Evolutionary conservation across 37 sponge, comb jelly and placozoan genomes (phyloP).

Genomic region (Halichondria panicea): DNA sequence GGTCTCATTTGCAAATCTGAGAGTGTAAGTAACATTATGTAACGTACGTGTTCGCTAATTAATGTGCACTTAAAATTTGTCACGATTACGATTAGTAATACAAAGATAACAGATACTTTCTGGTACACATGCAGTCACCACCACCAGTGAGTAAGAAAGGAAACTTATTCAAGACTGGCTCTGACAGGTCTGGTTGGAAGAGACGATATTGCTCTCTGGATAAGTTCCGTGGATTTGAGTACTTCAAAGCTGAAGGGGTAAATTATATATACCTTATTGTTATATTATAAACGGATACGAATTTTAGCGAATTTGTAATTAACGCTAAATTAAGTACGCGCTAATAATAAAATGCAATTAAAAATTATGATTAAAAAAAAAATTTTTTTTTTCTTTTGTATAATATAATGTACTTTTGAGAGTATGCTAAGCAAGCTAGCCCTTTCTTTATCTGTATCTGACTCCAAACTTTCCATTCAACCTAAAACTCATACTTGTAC

Average conservation of each 20-base stretch:
- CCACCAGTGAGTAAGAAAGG: constrained; percentile 40
- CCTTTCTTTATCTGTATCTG: too few species aligned
- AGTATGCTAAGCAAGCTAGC: too few species aligned
- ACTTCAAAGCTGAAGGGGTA: constrained; percentile 77
- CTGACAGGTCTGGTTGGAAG: constrained; percentile 76
- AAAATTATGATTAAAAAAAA: too few species aligned
- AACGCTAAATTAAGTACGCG: too few species aligned
- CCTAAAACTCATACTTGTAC: too few species aligned
- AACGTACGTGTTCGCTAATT: background rate
- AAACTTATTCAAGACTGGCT: constrained; percentile 69
- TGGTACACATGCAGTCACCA: background rate
- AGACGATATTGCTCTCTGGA: constrained; percentile 65
- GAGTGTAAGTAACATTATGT: background rate
- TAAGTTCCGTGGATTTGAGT: constrained; percentile 47
- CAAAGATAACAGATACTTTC: background rate
- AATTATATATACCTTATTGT: too few species aligned
- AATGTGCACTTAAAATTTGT: background rate
- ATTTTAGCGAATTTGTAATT: too few species aligned
- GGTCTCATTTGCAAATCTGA: constrained; percentile 28
- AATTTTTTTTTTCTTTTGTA: too few species aligned
- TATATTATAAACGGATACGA: too few species aligned
- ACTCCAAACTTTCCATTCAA: too few species aligned
- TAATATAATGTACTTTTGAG: too few species aligned
- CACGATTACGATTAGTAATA: background rate
- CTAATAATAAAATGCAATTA: too few species aligned